These are phyloP conservation scores for Microtus oregoni DNA, from an alignment of 2,113 vertebrate species.

Conservation along the genomic window DNA sequence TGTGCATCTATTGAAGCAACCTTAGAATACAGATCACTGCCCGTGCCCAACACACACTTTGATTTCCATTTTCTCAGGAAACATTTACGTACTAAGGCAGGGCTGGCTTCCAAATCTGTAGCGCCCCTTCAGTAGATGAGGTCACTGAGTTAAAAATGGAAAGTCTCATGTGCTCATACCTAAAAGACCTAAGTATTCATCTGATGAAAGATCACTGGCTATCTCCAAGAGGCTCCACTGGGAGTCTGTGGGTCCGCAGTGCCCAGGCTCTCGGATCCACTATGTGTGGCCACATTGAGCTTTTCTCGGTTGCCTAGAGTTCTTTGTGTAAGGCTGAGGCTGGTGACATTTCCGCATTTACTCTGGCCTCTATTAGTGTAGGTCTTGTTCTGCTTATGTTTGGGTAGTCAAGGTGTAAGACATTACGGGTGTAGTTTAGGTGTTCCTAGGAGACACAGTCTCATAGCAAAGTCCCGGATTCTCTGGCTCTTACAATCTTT, in stretches of 20 bases:
- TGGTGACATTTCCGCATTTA: not conserved
- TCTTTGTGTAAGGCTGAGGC: not conserved
- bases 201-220: not conserved
- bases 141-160: not conserved
- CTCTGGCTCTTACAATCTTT: not conserved
- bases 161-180: not conserved
- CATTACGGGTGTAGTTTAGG: not conserved
- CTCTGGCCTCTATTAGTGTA: not conserved
- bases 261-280: not conserved
- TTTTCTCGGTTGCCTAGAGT: not conserved
- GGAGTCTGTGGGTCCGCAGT: not conserved
- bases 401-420: not conserved
- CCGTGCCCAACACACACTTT: not conserved
- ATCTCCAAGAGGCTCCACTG: slow-evolving; percentile 1
- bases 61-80: slow-evolving; percentile 26
- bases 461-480: not conserved
- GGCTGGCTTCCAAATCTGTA: not conserved
- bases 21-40: not conserved
- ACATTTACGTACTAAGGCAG: not conserved
- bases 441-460: not conserved
- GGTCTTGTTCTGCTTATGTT: not conserved
- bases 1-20: not conserved
- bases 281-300: too few species aligned
- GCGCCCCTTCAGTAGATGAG: slow-evolving; percentile 4
- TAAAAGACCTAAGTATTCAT: not conserved